These are phyloP conservation scores for Donacobius atricapilla DNA, from an alignment of 2,113 vertebrate genomes.

Conservation along the genomic window DNA sequence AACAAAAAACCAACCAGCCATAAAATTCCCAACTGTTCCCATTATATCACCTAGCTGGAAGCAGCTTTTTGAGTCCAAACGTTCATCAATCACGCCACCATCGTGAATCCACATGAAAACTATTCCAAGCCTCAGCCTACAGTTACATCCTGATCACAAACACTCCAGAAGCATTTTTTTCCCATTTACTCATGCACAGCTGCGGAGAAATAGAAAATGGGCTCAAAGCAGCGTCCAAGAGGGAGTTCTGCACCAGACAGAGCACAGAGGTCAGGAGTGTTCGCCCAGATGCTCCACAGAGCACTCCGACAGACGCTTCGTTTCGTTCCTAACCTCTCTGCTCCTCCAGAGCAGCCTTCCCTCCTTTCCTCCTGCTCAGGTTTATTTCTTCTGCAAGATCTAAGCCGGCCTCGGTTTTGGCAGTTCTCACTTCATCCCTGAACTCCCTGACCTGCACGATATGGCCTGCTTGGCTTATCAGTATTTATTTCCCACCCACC, in stretches of 20 bases:
- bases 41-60: slow-evolving; percentile 11
- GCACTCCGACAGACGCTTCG: background rate
- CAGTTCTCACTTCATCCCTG: background rate
- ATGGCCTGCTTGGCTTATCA: background rate
- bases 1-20: background rate
- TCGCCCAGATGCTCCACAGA: background rate
- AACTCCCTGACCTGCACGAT: background rate
- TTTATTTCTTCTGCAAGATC: background rate
- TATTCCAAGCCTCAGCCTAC: background rate
- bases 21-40: slow-evolving; percentile 26
- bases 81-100: background rate
- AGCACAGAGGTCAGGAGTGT: background rate
- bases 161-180: background rate
- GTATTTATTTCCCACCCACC: background rate
- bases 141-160: background rate
- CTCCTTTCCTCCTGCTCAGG: background rate
- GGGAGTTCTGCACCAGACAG: background rate
- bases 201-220: background rate
- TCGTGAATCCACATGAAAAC: background rate
- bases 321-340: background rate
- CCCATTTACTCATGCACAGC: slow-evolving; percentile 8
- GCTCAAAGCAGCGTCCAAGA: background rate
- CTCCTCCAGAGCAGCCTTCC: background rate
- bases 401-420: background rate
- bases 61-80: slow-evolving; percentile 1